These are phyloP conservation scores for Tauraco erythrolophus DNA, from an alignment of 2,113 vertebrate species.

Conservation along the genomic window DNA sequence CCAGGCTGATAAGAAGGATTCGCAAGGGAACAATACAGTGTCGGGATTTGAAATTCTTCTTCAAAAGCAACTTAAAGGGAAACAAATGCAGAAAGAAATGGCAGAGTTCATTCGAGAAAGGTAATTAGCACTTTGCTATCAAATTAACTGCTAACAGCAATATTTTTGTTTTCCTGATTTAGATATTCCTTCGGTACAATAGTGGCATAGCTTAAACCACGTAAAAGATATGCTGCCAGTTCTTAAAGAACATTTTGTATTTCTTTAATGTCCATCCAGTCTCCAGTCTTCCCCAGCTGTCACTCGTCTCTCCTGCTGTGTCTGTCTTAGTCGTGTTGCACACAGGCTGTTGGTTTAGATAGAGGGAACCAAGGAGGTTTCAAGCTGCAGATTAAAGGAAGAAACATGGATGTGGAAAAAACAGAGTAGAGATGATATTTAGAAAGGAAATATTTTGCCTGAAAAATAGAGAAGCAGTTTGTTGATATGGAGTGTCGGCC, in stretches of 20 bases:
- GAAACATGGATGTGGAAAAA: not conserved
- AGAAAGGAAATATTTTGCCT: not conserved
- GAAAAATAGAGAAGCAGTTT: not conserved
- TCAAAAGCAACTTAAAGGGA: constrained; percentile 96
- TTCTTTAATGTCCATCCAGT: not conserved
- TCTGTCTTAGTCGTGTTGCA: not conserved
- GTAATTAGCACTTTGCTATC: constrained; percentile 69
- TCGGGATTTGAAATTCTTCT: constrained; percentile 96
- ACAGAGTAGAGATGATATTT: not conserved
- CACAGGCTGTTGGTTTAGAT: not conserved
- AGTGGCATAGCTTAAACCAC: not conserved
- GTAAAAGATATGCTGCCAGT: not conserved
- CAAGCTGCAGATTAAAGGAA: not conserved
- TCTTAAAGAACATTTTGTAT: not conserved
- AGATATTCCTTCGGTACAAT: not conserved
- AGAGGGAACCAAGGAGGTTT: not conserved
- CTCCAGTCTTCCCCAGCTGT: not conserved
- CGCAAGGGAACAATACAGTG: constrained; percentile 87
- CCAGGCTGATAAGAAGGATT: constrained; percentile 93
- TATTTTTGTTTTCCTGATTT: not conserved
- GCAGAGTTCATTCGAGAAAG: constrained; percentile 96
- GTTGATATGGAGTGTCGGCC: not conserved
- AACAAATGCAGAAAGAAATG: constrained; percentile 99
- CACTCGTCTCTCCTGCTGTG: not conserved
- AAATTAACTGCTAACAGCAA: not conserved